Evolutionary conservation across 1,140 invertebrate genomes (phyloP), one percentile per base, ranked within the genome.

Genomic region (Phortica variegata): DNA sequence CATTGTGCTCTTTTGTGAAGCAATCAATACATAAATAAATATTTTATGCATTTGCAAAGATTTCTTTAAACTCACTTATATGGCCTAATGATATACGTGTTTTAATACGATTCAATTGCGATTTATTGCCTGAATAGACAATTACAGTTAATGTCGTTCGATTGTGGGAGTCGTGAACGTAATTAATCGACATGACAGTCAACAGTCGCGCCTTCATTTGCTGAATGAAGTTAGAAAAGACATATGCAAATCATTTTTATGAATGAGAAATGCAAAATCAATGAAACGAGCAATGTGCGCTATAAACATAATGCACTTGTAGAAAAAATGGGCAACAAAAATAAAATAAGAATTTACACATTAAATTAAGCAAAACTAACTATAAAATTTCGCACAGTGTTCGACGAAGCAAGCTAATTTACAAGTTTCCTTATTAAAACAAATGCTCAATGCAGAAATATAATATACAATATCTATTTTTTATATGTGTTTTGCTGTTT

Each of bases 401-500:
- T 60, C 18, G 50, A 63, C 62, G 68, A n/a, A n/a, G n/a, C 60
- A 60, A 68, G 68, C 63, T 68, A 68, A 68, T 63, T 60, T 65
- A 68, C 65, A 63, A 68, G 65, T 63, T 68, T 62, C 62, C 62
- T 54, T 66, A 66, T 66, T 50, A 68, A 58, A 57, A 39, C 63
- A 60, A 56, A 56, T 68, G 47, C 43, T 57, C 63, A 68, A 68
- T 66, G 53, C 59, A 66, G 44, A 45, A 43, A 34, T 47, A 20
- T 38, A 15, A 26, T 10, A 39, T 7, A 3, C 68, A 62, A 61
- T 62, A 60, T 52, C 44, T 49, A 54, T 62, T 60, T 49, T 51
- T 48, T 52, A 19, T 17, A 29, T 40, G 20, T 40, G 18, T 36
- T 36, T 41, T 41, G 16, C 48, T 54, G 34, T 46, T 49, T 53